phyloP scores from a whole-genome alignment of 2,113 vertebrate genomes.

The Sigmodon hispidus region DNA sequence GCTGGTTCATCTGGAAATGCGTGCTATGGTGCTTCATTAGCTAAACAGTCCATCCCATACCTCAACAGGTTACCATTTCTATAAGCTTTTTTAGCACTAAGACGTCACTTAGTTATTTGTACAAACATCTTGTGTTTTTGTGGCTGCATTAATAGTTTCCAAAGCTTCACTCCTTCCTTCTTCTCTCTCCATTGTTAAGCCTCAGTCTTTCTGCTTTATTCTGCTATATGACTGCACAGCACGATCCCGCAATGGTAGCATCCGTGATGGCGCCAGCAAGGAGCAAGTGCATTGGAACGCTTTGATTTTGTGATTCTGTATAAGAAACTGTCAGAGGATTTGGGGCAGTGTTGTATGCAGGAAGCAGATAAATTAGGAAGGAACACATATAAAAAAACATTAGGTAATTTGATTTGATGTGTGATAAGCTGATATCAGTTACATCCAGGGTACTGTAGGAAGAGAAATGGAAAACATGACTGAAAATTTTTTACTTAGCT shows the following conservation, averaged over 20 bases:
- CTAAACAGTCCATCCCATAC: conserved; percentile 23
- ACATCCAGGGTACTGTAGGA: background rate
- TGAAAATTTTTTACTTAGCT: conserved; percentile 17
- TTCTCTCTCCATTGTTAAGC: background rate
- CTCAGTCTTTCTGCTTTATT: background rate
- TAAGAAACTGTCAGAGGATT: conserved; percentile 1
- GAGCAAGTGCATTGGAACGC: background rate
- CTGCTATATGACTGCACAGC: background rate
- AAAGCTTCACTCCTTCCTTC: background rate
- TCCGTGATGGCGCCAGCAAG: background rate
- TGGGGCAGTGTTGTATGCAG: background rate
- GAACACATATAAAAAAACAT: background rate
- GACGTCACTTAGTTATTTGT: background rate
- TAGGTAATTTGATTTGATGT: background rate
- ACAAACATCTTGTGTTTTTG: background rate
- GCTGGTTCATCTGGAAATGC: conserved; percentile 64
- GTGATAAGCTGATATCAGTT: background rate
- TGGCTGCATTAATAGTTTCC: background rate
- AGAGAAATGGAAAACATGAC: background rate
- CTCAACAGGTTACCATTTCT: conserved; percentile 21
- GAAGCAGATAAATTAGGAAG: conserved; percentile 19
- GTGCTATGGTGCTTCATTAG: conserved; percentile 1
- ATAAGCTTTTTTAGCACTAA: background rate
- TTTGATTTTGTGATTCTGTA: conserved; percentile 33
- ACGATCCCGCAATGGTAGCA: background rate